These are phyloP conservation scores for Ginglymostoma cirratum DNA, from an alignment of 2,113 vertebrate genomes.

Conservation along the genomic window DNA sequence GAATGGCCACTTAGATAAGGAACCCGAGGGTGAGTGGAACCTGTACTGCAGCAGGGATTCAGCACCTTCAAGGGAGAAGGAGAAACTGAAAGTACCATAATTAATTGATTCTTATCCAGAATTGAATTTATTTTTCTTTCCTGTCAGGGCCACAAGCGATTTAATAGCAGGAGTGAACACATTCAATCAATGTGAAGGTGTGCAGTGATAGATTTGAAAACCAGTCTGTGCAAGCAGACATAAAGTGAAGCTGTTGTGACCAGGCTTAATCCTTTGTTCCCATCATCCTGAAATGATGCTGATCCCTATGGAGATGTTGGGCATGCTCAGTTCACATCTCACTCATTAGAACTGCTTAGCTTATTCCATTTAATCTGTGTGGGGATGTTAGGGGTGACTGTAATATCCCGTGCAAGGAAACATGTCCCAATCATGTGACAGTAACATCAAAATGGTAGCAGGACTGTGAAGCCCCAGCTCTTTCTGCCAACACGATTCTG, in stretches of 20 bases:
- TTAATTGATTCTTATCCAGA: background rate
- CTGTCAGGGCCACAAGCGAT: background rate
- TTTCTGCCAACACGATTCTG: background rate
- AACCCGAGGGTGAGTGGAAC: background rate
- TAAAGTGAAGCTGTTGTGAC: background rate
- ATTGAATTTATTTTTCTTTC: constrained; percentile 18
- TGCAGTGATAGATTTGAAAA: background rate
- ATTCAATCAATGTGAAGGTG: background rate
- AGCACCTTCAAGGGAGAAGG: background rate
- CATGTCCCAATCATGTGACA: constrained; percentile 2
- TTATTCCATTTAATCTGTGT: background rate
- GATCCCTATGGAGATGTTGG: constrained; percentile 9
- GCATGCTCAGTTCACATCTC: constrained; percentile 25
- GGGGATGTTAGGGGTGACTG: too few relatives aligned
- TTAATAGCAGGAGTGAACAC: background rate
- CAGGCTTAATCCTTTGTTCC: constrained; percentile 18
- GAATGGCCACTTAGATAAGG: background rate
- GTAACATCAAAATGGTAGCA: background rate
- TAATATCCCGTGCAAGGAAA: constrained; percentile 6
- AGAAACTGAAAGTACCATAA: background rate
- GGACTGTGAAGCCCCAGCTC: constrained; percentile 10
- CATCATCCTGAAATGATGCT: background rate
- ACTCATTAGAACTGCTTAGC: constrained; percentile 8
- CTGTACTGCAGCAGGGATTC: background rate
- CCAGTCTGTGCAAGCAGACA: background rate